Evolutionary conservation across 2,113 vertebrate genomes (phyloP).

Genomic region (Chiloscyllium plagiosum): DNA sequence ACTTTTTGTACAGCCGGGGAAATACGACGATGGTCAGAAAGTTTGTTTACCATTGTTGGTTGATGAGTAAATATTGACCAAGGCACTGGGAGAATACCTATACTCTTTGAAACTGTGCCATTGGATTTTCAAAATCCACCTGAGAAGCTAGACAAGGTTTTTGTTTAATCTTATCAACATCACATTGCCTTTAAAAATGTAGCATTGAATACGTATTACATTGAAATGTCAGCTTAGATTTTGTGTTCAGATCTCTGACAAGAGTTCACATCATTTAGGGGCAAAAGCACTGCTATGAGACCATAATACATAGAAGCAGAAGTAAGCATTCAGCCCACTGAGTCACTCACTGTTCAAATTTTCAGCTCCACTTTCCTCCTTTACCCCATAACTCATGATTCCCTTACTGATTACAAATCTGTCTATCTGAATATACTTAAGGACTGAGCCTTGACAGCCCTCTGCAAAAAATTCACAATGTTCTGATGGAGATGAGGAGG

Average conservation of each 20-base stretch:
- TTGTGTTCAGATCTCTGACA: background rate
- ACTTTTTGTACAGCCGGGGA: background rate
- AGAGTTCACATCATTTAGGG: background rate
- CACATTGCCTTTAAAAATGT: background rate
- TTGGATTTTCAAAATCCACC: background rate
- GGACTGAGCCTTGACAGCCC: too few relatives aligned
- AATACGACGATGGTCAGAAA: background rate
- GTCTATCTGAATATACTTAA: too few relatives aligned
- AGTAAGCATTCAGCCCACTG: too few relatives aligned
- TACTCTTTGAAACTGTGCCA: background rate
- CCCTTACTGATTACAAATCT: too few relatives aligned
- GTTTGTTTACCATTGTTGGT: background rate
- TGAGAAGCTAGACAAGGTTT: background rate
- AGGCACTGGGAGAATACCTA: too few relatives aligned
- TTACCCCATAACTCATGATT: too few relatives aligned
- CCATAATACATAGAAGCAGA: too few relatives aligned
- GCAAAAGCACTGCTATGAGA: background rate
- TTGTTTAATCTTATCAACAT: background rate
- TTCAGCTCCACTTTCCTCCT: too few relatives aligned
- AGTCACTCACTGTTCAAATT: too few relatives aligned
- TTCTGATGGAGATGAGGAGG: too few relatives aligned
- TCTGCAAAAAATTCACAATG: too few relatives aligned
- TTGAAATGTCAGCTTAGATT: background rate
- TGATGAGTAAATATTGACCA: background rate
- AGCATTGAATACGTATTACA: background rate